Conservation (phyloP, 2,888 invertebrate species). For the Limulus polyphemus region DNA sequence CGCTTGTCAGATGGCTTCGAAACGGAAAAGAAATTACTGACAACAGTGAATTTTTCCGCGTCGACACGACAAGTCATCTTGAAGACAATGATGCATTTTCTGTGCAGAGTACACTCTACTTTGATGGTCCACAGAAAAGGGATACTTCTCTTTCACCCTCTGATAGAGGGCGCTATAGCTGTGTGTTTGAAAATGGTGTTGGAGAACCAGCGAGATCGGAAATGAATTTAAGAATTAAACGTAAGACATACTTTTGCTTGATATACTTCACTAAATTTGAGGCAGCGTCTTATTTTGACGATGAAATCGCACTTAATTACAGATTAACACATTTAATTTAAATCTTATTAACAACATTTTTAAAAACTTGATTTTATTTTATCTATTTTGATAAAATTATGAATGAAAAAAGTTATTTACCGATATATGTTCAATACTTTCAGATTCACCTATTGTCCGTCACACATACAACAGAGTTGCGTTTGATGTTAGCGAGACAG, state of each 20-base stretch:
- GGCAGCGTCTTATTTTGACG: too few species aligned
- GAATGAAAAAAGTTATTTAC: too few species aligned
- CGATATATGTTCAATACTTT: too few species aligned
- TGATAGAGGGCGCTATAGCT: slow-evolving; percentile 75
- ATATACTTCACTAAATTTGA: too few species aligned
- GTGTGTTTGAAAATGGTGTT: slow-evolving; percentile 78
- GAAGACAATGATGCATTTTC: slow-evolving; percentile 64
- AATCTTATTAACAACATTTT: too few species aligned
- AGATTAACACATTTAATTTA: too few species aligned
- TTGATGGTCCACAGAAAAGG: slow-evolving; percentile 57
- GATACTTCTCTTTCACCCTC: slow-evolving; percentile 41
- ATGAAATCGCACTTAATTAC: too few species aligned
- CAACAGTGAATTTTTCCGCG: slow-evolving; percentile 54
- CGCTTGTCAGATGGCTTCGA: slow-evolving; percentile 71
- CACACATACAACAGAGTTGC: slow-evolving; percentile 55
- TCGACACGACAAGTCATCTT: slow-evolving; percentile 58
- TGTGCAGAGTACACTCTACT: slow-evolving; percentile 67
- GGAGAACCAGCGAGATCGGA: slow-evolving; percentile 65
- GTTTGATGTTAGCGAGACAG: slow-evolving; percentile 67
- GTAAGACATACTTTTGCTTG: slow-evolving; percentile 8
- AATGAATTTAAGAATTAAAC: slow-evolving; percentile 82
- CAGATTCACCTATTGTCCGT: slow-evolving; percentile 69
- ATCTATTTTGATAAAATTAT: too few species aligned
- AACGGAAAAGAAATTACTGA: slow-evolving; percentile 34
- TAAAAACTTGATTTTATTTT: too few species aligned